Base-by-base conservation (phyloP, 2,888 invertebrate genomes). In the Tetragonisca angustula region DNA sequence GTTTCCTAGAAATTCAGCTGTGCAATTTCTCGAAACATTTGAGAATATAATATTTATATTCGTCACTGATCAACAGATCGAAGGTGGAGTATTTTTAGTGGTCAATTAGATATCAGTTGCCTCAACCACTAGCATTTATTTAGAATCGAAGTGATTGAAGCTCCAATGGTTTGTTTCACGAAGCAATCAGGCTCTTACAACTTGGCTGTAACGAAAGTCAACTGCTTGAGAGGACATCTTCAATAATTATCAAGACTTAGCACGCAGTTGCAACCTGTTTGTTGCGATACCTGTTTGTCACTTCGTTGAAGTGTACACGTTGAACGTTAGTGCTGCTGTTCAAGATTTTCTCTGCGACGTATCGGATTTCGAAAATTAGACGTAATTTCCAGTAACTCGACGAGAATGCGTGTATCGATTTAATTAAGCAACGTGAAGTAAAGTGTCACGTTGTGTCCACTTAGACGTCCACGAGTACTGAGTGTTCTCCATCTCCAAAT, bases 271-370 rank as follows among this genome's bases (percentile, higher is more conserved):
- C 56, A 36, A 17, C 17, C 36, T n/a, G n/a, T n/a, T n/a, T n/a
- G 36, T 17, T 56, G 5, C 36, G 36, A 36, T n/a, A 56, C n/a
- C n/a, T 70, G 54, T n/a, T 70, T 70, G 54, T 70, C 70, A 56
- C 17, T 70, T 70, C 2, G 19, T 56, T n/a, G 17, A 36, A n/a
- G 19, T 17, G 56, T n/a, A 69, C 52, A 6, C 6, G 27, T 52
- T 27, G 52, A 69, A 70, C n/a, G 17, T 70, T 19, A 36, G 56
- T 15, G 52, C 4, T 4, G 9, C 1, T 4, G 6, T 17, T 54
- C 2, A n/a, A 36, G 56, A 56, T 56, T 70, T 36, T 11, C 70
- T 70, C 4, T 32, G 54, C 36, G 19, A 4, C 6, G n/a, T 36
- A 36, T 54, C 36, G 5, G 32, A n/a, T 32, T 9, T n/a, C 2